phyloP scores from a whole-genome alignment of 2,888 invertebrate genomes.

The Heptascelio sp. region DNA sequence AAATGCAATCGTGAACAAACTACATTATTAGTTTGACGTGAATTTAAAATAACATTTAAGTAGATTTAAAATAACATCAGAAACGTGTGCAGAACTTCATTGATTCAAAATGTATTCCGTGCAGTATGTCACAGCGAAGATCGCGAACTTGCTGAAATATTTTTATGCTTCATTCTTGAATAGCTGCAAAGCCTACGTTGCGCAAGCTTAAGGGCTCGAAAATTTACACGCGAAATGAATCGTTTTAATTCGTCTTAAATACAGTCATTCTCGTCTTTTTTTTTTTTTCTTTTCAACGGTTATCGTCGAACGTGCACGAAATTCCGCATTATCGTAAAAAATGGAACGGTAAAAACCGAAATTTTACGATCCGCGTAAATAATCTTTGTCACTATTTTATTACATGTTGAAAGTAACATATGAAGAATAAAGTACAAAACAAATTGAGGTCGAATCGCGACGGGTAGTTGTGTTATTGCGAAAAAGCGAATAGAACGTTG shows the following conservation, averaged over 20 bases:
- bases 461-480: constrained; percentile 61
- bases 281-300: constrained; percentile 5
- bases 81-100: too few species aligned
- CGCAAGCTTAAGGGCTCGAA: too few species aligned
- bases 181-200: too few species aligned
- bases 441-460: constrained; percentile 62
- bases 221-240: constrained; percentile 8
- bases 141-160: too few species aligned
- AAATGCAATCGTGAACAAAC: too few species aligned
- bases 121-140: too few species aligned
- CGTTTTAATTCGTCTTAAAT: background rate
- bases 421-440: constrained; percentile 59
- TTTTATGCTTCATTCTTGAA: too few species aligned
- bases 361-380: constrained; percentile 46
- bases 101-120: too few species aligned
- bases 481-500: constrained; percentile 58
- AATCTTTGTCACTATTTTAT: constrained; percentile 55
- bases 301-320: background rate
- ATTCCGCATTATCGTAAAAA: constrained; percentile 16
- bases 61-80: too few species aligned
- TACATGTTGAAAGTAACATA: constrained; percentile 55
- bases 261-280: background rate
- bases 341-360: constrained; percentile 24
- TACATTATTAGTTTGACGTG: too few species aligned
- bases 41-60: too few species aligned